Evolutionary conservation across 2,888 invertebrate genomes (phyloP), one percentile per base, ranked within the genome.

Genomic region (Lasioglossum morio): DNA sequence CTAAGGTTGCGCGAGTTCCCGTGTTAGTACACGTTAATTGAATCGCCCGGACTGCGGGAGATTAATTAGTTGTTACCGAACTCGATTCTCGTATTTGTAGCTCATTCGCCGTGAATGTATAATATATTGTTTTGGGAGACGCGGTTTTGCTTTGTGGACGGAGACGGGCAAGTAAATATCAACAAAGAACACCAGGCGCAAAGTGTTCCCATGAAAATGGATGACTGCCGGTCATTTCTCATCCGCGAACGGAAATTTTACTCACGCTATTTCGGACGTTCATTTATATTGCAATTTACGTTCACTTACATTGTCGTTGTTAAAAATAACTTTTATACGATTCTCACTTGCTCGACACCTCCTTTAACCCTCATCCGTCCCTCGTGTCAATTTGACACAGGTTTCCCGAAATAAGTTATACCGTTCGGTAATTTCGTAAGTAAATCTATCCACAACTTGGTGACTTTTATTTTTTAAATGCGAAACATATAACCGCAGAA

Each of bases 1-100:
- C 79, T 40, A 53, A 76, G 40, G 77, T 48, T 46, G n/a, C 37
- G 73, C 77, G 79, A 63, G 69, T 77, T 80, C 60, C 43, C 43
- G 70, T 48, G 70, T 79, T 70, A 63, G 72, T 57, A 48, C 43
- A 73, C 27, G 80, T 85, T 79, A 84, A 85, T 80, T 77, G 80
- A 77, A 84, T 85, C 79, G 73, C 77, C 53, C 48, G n/a, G 63
- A 84, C 84, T 63, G 77, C 60, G n/a, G 60, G 46, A 60, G 63
- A 77, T 85, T 84, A 84, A 85, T 85, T 85, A 85, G 72, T 80
- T 79, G 84, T 80, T 84, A 63, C 73, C 40, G 34, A 84, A 79
- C 77, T 80, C 77, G 77, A 84, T 83, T 74, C 78, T n/a, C 14
- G 74, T 82, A 78, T 82, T 85, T 79, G 75, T 75, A 82, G 75